Conservation (phyloP, 1,140 invertebrate species). For the Aradophagus sp. region DNA sequence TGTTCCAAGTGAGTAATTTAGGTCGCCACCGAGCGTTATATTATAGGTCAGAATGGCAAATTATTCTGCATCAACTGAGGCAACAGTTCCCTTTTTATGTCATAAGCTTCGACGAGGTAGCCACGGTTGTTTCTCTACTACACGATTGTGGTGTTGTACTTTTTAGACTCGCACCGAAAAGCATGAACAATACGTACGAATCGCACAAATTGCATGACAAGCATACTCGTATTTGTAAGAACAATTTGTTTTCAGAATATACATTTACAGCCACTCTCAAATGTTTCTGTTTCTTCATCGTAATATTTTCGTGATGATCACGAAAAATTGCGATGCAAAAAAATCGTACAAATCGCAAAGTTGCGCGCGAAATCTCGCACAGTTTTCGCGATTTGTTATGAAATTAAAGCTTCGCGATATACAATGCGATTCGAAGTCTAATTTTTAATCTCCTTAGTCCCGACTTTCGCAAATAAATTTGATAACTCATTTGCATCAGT, state of each 20-base stretch:
- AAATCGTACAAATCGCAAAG: too few relatives aligned
- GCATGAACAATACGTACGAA: slow-evolving; percentile 33
- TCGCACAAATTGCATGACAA: slow-evolving; percentile 39
- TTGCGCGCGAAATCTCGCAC: too few relatives aligned
- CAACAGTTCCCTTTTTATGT: slow-evolving; percentile 14
- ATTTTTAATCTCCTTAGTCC: background rate
- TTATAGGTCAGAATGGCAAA: slow-evolving; percentile 23
- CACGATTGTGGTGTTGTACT: slow-evolving; percentile 34
- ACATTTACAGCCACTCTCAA: background rate
- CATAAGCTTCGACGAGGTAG: slow-evolving; percentile 21
- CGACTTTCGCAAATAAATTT: too few relatives aligned
- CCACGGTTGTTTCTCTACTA: slow-evolving; percentile 21
- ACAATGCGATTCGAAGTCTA: background rate
- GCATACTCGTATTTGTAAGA: slow-evolving; percentile 25
- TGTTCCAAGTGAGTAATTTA: slow-evolving; percentile 21
- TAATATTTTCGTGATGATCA: too few relatives aligned
- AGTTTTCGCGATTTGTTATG: too few relatives aligned
- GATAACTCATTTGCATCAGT: too few relatives aligned
- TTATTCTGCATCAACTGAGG: slow-evolving; percentile 20
- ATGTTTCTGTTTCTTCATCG: background rate
- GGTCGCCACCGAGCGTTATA: background rate
- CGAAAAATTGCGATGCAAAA: too few relatives aligned
- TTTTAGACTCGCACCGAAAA: slow-evolving; percentile 30
- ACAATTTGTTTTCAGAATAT: slow-evolving; percentile 40
- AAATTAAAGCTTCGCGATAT: too few relatives aligned